phyloP scores from a whole-genome alignment of 2,113 vertebrate species.

The Trinectes maculatus region DNA sequence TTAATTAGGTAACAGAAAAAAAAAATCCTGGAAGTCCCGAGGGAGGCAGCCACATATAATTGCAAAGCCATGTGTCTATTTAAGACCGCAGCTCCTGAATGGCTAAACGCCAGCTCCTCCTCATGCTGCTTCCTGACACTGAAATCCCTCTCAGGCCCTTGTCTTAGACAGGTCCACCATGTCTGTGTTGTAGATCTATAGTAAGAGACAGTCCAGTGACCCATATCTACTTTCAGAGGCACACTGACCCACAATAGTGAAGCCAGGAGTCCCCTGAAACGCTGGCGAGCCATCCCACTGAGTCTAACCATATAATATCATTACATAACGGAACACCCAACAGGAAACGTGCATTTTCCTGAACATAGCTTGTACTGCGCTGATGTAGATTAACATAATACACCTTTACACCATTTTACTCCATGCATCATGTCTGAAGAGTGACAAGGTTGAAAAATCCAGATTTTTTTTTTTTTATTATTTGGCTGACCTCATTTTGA shows the following conservation, averaged over 20 bases:
- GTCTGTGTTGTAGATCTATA: conserved; percentile 57
- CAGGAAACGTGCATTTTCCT: conserved; percentile 11
- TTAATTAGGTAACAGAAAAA: conserved; percentile 81
- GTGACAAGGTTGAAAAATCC: neutral
- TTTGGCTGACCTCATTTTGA: conserved; percentile 21
- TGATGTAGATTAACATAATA: too few species aligned
- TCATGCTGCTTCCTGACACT: conserved; percentile 63
- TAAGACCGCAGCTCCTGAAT: conserved; percentile 59
- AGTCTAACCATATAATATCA: conserved; percentile 7
- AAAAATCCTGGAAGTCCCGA: conserved; percentile 66
- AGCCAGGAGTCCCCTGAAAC: conserved; percentile 55
- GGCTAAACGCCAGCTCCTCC: conserved; percentile 45
- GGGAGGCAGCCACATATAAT: conserved; percentile 70
- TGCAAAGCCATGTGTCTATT: conserved; percentile 64
- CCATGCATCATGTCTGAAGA: neutral
- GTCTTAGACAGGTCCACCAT: conserved; percentile 70
- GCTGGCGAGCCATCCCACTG: neutral
- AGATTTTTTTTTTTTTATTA: neutral
- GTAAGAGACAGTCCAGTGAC: conserved; percentile 72
- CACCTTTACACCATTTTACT: too few species aligned
- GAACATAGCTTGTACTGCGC: neutral
- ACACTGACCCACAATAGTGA: conserved; percentile 73
- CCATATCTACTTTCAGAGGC: conserved; percentile 64
- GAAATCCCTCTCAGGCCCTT: conserved; percentile 72
- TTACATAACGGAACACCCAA: conserved; percentile 6